Evolutionary conservation across 92 coral and sea anemone species (phyloP), one percentile per base, ranked within the genome.

Genomic region (Umimayanthus chanpuru): DNA sequence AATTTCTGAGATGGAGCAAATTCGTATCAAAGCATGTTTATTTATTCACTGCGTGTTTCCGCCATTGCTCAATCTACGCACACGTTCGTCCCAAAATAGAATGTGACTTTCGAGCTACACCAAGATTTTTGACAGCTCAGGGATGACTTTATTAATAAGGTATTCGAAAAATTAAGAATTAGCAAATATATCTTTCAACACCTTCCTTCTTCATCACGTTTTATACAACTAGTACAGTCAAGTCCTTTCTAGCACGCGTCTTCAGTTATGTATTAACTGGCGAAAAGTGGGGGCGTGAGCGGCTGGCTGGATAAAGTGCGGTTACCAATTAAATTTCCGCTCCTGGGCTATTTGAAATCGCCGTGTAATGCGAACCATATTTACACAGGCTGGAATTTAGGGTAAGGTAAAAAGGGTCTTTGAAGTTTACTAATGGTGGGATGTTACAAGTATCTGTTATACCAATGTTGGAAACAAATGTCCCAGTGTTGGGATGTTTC

Each of bases 181-280:
- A n/a, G 81, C 65, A 29, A 7, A 77, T n/a, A 77, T 77, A 43
- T 77, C 81, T 77, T 77, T 77, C 81, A 77, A 77, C 81, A 77
- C 58, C 65, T 39, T 40, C 15, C 16, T 36, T 39, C 7, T 18
- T n/a, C n/a, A 66, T 15, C 26, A 1, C 26, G 8, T 66, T 66
- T 66, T 66, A 4, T 66, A 3, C 72, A 66, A n/a, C 72, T 2
- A 20, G 26, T 2, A 28, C 72, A n/a, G n/a, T n/a, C n/a, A n/a
- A n/a, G n/a, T n/a, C n/a, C n/a, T n/a, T n/a, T n/a, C n/a, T n/a
- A n/a, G n/a, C n/a, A 20, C 1, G 72, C 15, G n/a, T n/a, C n/a
- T 20, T 28, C 72, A 16, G 72, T 66, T 66, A 66, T 66, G 72
- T 66, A 66, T 66, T 66, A 66, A 15, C 72, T 3, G 26, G 72